Conservation (phyloP, 23 tunicate genomes). For the Trididemnum nubilum region DNA sequence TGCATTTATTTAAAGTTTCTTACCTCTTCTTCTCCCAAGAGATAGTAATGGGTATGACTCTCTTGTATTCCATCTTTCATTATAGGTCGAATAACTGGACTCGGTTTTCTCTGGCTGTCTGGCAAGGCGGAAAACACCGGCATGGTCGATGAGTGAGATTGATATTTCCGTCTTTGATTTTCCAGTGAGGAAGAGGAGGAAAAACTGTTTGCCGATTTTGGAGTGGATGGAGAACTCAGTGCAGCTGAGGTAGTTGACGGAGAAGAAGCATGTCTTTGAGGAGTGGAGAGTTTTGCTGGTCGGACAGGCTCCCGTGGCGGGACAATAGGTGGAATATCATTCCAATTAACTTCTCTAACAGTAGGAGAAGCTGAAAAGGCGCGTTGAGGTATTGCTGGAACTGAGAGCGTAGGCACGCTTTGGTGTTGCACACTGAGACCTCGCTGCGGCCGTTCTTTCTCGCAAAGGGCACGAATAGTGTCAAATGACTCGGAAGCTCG, state of each 20-base stretch:
- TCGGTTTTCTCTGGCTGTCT: slow-evolving; percentile 49
- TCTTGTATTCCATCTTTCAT: slow-evolving; percentile 87
- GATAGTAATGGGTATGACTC: slow-evolving; percentile 79
- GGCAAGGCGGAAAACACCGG: slow-evolving; percentile 79
- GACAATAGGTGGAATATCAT: slow-evolving; percentile 71
- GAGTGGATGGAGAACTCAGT: not conserved
- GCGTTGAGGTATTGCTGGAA: slow-evolving; percentile 25
- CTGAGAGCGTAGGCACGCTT: not conserved
- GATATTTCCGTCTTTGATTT: slow-evolving; percentile 19
- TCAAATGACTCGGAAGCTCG: slow-evolving; percentile 54
- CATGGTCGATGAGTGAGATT: slow-evolving; percentile 49
- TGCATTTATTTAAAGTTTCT: too few relatives aligned
- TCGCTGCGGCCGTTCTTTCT: slow-evolving; percentile 15
- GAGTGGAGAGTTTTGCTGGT: slow-evolving; percentile 15
- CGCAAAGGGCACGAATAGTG: slow-evolving; percentile 34
- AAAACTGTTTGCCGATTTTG: slow-evolving; percentile 4
- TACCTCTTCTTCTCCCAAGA: slow-evolving; percentile 73
- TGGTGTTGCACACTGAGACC: slow-evolving; percentile 7
- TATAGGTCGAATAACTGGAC: slow-evolving; percentile 74
- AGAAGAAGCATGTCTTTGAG: slow-evolving; percentile 49
- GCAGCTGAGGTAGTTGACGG: slow-evolving; percentile 16
- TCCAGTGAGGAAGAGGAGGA: not conserved
- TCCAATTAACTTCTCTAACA: slow-evolving; percentile 41
- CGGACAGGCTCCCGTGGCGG: slow-evolving; percentile 89
- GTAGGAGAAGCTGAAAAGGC: slow-evolving; percentile 48